Percentiles rank a stretch among this genome's conserved stretches.
These are phyloP conservation scores for Cheilosia urbana DNA, from an alignment of 2,888 invertebrate genomes.

Conservation along the genomic window DNA sequence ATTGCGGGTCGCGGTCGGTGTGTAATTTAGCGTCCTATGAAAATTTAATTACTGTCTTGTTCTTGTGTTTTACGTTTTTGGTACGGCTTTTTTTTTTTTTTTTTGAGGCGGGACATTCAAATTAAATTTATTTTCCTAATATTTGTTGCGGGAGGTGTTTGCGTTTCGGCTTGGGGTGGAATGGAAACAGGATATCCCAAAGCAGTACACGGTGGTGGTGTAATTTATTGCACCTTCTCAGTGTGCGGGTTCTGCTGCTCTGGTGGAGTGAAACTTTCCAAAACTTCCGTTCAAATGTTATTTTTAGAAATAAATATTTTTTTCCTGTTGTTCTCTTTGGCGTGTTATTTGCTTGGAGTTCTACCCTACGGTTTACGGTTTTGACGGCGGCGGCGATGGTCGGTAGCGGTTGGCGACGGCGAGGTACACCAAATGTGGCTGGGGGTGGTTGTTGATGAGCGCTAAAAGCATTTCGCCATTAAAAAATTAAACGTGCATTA, in stretches of 20 bases:
- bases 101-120: constrained; percentile 61
- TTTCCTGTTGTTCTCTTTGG: constrained; percentile 11
- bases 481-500: constrained; percentile 78
- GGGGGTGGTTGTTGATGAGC: constrained; percentile 59
- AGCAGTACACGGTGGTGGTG: constrained; percentile 37
- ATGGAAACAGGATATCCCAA: constrained; percentile 25
- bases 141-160: constrained; percentile 39
- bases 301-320: constrained; percentile 31
- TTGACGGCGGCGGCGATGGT: background rate
- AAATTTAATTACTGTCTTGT: constrained; percentile 74
- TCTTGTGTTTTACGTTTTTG: constrained; percentile 12
- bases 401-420: background rate
- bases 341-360: constrained; percentile 29
- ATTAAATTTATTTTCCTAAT: constrained; percentile 72
- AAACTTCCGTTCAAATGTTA: constrained; percentile 58
- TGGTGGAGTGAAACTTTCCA: constrained; percentile 43
- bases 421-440: constrained; percentile 1
- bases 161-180: background rate
- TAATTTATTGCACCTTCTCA: constrained; percentile 68
- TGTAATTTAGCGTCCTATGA: constrained; percentile 66
- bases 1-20: constrained; percentile 6
- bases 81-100: background rate
- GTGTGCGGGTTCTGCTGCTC: no score
- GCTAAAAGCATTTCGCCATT: constrained; percentile 77
- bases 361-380: constrained; percentile 25